These are phyloP conservation scores for Macaca mulatta DNA, from an alignment of 2,113 vertebrate species.

Conservation along the genomic window DNA sequence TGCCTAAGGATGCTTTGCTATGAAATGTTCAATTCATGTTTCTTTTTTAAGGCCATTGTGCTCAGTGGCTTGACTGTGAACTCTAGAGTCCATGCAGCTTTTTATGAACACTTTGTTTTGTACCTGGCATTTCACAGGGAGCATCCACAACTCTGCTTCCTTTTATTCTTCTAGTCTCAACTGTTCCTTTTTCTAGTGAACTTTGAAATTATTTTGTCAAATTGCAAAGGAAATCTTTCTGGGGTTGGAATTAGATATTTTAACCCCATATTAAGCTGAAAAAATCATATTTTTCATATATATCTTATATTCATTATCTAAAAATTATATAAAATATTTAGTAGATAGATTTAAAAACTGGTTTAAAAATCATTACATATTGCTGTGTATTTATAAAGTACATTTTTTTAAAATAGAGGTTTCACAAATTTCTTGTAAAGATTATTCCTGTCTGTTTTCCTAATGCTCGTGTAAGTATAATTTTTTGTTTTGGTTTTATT, in stretches of 20 bases:
- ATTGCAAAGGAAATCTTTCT: background rate
- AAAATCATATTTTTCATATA: background rate
- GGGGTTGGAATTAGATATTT: background rate
- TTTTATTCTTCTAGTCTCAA: background rate
- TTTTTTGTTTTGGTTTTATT: slow-evolving; percentile 2
- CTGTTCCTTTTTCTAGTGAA: slow-evolving; percentile 3
- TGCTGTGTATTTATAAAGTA: background rate
- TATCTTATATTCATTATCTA: no score
- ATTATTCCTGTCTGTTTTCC: background rate
- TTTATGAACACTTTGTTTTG: background rate
- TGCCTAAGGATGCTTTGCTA: background rate
- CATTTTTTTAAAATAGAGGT: background rate
- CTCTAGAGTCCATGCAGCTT: background rate
- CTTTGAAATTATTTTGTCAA: slow-evolving; percentile 27
- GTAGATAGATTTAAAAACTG: background rate
- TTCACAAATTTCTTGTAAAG: background rate
- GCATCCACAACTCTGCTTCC: background rate
- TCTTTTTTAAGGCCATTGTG: background rate
- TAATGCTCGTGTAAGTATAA: background rate
- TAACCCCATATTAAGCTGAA: background rate
- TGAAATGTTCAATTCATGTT: background rate
- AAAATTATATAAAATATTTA: background rate
- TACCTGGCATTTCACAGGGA: background rate
- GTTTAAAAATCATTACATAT: background rate
- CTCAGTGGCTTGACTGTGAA: background rate